Evolutionary conservation across 2,113 vertebrate genomes (phyloP).

Genomic region (Uria aalge): DNA sequence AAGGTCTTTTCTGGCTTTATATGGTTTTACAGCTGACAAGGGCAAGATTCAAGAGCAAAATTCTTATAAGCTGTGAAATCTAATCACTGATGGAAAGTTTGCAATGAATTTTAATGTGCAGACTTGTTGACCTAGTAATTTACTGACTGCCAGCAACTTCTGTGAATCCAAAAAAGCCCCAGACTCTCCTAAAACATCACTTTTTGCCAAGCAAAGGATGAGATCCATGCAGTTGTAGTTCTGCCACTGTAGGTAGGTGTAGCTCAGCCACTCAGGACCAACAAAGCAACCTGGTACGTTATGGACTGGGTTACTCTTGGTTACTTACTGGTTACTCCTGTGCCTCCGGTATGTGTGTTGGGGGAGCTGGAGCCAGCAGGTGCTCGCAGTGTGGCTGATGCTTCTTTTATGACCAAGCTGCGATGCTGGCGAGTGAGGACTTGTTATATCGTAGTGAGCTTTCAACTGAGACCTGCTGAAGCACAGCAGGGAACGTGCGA

Average conservation of each 20-base stretch:
- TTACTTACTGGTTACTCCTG: neutral
- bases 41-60: neutral
- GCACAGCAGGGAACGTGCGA: fast-evolving
- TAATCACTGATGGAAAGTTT: neutral
- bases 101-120: neutral
- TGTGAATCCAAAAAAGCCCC: neutral
- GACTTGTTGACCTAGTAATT: neutral
- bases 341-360: neutral
- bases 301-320: neutral
- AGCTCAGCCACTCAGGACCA: neutral
- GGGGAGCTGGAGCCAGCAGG: neutral
- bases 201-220: neutral
- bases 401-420: fast-evolving
- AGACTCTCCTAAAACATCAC: neutral
- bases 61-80: neutral
- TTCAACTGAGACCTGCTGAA: neutral
- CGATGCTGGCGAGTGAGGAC: fast-evolving
- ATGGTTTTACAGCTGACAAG: neutral
- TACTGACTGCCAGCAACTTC: neutral
- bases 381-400: fast-evolving
- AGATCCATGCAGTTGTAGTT: neutral
- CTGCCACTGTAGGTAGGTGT: fast-evolving
- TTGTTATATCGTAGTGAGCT: fast-evolving
- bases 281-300: neutral
- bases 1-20: neutral